Conservation (phyloP, 2,888 invertebrate species). For the Galeruca laticollis region DNA sequence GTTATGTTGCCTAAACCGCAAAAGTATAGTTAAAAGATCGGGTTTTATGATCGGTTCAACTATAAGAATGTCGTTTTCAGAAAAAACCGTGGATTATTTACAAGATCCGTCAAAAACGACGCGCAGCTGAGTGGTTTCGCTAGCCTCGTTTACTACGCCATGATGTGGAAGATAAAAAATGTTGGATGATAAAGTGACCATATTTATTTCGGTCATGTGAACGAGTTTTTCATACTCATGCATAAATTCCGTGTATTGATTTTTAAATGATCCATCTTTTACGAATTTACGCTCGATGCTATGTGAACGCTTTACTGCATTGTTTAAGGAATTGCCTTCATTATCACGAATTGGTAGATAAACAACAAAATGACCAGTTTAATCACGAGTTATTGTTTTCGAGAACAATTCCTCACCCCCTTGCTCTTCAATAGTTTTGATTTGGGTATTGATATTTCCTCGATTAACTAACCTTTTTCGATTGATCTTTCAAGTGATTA, state of each 20-base stretch:
- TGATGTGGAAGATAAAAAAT: constrained; percentile 58
- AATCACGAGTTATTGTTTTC: background rate
- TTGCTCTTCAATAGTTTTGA: background rate
- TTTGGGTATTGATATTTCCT: background rate
- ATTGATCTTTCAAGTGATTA: background rate
- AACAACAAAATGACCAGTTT: background rate
- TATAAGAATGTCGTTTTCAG: constrained; percentile 57
- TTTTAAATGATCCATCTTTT: background rate
- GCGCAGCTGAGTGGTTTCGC: constrained; percentile 55
- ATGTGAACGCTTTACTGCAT: background rate
- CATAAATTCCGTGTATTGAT: background rate
- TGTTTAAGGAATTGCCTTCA: background rate
- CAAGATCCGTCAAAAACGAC: constrained; percentile 58
- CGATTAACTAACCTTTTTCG: background rate
- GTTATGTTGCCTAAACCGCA: constrained; percentile 49
- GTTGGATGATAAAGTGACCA: background rate
- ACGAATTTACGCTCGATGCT: background rate
- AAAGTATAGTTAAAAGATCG: constrained; percentile 53
- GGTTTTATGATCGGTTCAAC: constrained; percentile 57
- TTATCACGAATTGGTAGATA: background rate
- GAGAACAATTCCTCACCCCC: background rate
- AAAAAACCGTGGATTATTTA: constrained; percentile 48
- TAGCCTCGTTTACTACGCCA: constrained; percentile 54
- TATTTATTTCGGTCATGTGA: background rate
- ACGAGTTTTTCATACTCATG: background rate